Evolutionary conservation across 2,888 invertebrate genomes (phyloP), one percentile per base, ranked within the genome.

Genomic region (Rhorus exstirpatorius): DNA sequence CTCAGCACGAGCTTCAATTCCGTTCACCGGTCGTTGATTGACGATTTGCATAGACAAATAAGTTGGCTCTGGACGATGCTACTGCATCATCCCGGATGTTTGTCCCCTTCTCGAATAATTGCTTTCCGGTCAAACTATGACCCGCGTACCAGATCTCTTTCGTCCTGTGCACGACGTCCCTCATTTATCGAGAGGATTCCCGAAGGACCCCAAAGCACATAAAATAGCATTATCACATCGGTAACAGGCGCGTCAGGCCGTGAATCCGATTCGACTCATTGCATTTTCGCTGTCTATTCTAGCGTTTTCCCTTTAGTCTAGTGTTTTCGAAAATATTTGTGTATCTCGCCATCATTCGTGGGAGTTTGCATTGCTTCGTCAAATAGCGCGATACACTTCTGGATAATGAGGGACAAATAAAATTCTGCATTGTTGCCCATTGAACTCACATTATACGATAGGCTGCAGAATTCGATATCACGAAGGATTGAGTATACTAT

Each of bases 11-110:
- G 79, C 61, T 63, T 79, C 79, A 77, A 76, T 74, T 82, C 58
- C 67, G 61, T 79, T 80, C 72, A 46, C 60, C 79, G 70, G 67
- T 76, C 84, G 90, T 91, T 90, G 91, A 92, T 92, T 89, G 89
- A 88, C 89, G 89, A 92, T 92, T 92, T 92, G 91, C 92, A 92
- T 92, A 92, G 89, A 89, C 90, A 92, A 92, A 92, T 92, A 92
- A 90, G 92, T 90, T 86, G 84, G 85, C 87, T 86, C 58, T 87
- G 90, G 90, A 91, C 89, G 91, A 90, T 86, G 87, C 87, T 46
- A 85, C 83, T 70, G 67, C 68, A 55, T 70, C 49, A 49, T 83
- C 83, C 84, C 77, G 83, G 74, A 82, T 89, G 83, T 88, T 88
- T 87, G 84, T 81, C 38, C 83, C 70, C 85, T 86, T 86, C 83